Evolutionary conservation across 2,113 vertebrate species (phyloP).

Genomic region (Cichladusa arquata): DNA sequence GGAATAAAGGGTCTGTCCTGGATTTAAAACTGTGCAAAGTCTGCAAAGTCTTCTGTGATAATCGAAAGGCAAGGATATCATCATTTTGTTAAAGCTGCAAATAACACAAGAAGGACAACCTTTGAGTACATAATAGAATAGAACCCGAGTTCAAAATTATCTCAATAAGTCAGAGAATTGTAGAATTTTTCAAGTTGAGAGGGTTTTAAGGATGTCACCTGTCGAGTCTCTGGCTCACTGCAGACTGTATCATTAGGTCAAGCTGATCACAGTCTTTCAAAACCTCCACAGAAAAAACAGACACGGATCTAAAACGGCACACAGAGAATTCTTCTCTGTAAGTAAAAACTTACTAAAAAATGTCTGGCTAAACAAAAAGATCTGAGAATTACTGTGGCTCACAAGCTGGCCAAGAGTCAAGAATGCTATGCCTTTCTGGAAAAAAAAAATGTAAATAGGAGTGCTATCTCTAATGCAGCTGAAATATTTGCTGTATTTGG

Average conservation of each 20-base stretch:
- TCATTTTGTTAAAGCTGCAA: background rate
- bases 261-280: background rate
- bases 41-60: background rate
- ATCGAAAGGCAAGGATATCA: background rate
- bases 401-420: slow-evolving; percentile 3
- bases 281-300: background rate
- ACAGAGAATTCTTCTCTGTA: background rate
- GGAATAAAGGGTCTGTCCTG: background rate
- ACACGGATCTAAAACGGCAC: background rate
- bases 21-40: background rate
- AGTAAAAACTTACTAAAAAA: background rate
- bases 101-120: background rate
- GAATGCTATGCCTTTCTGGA: slow-evolving; percentile 9
- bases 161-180: background rate
- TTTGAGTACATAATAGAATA: background rate
- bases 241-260: background rate
- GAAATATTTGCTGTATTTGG: slow-evolving; percentile 57
- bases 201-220: background rate
- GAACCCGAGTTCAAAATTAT: background rate
- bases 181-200: background rate
- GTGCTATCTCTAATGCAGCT: slow-evolving; percentile 22
- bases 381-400: background rate
- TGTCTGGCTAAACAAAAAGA: background rate
- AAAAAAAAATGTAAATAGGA: slow-evolving; percentile 29
- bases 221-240: background rate